A percentile compares a stretch with the other conserved stretches of the same genome.
phyloP scores from a whole-genome alignment of 2,888 invertebrate species.

The Eupithecia centaureata region DNA sequence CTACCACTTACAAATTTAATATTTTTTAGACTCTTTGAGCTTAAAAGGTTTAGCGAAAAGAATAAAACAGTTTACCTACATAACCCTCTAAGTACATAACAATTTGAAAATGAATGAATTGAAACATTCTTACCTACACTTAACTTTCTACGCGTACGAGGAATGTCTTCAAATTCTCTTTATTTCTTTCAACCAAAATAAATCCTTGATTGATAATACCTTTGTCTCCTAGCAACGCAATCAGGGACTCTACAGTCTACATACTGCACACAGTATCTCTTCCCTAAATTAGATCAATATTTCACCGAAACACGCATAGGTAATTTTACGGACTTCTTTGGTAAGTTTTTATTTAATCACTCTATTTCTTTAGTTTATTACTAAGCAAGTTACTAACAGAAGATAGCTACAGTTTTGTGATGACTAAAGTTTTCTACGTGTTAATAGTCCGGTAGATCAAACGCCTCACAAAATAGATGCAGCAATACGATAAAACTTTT shows the following conservation, averaged over 20 bases:
- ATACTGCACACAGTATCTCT: slow-evolving; percentile 23
- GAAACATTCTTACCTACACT: slow-evolving; percentile 6
- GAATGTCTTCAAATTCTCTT: slow-evolving; percentile 4
- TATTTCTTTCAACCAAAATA: slow-evolving; percentile 47
- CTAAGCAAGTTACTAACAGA: not conserved
- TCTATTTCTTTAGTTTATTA: not conserved
- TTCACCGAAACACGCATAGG: not conserved
- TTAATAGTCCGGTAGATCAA: not conserved
- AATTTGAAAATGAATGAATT: too few relatives aligned
- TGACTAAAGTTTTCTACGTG: not conserved
- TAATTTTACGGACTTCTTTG: not conserved
- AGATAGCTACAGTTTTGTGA: not conserved
- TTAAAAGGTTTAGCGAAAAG: not conserved
- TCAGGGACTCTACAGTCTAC: slow-evolving; percentile 47
- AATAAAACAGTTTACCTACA: not conserved
- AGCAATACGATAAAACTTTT: slow-evolving; percentile 2
- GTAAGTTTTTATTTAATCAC: not conserved
- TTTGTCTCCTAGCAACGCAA: slow-evolving; percentile 73
- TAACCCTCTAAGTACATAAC: not conserved
- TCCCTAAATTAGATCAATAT: slow-evolving; percentile 18
- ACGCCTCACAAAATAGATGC: not conserved
- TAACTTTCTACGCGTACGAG: slow-evolving; percentile 12
- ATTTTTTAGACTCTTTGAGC: not conserved
- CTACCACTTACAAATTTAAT: not conserved
- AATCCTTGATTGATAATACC: slow-evolving; percentile 53